phyloP scores from a whole-genome alignment of 37 sponge, comb jelly and placozoan genomes.

The Ianthella basta region DNA sequence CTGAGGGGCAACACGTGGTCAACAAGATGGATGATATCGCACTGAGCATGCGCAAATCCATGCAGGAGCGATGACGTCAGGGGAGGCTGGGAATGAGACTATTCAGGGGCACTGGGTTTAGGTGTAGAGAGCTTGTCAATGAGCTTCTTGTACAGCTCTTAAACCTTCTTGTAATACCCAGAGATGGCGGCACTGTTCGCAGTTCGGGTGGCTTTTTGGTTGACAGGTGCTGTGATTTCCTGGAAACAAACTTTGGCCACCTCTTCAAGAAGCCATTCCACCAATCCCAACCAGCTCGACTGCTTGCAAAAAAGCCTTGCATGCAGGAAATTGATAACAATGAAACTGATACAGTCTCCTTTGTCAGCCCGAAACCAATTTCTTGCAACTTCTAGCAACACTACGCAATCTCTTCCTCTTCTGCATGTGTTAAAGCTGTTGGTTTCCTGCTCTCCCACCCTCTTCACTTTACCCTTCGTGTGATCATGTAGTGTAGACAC shows the following conservation, averaged over 20 bases:
- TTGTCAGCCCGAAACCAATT: slow-evolving; percentile 42
- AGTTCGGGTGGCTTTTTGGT: neutral
- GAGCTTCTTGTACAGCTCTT: slow-evolving; percentile 1
- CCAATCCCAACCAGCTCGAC: slow-evolving; percentile 35
- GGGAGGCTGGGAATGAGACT: no score
- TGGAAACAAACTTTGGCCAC: slow-evolving; percentile 19
- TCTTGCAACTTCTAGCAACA: slow-evolving; percentile 40
- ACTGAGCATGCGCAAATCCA: no score
- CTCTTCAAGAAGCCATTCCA: slow-evolving; percentile 42
- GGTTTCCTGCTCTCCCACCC: slow-evolving; percentile 41
- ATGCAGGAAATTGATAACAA: slow-evolving; percentile 41
- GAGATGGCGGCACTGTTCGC: slow-evolving; percentile 11
- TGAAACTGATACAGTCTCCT: slow-evolving; percentile 19
- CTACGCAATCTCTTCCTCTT: slow-evolving; percentile 45
- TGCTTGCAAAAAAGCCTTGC: slow-evolving; percentile 27
- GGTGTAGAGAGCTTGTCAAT: no score
- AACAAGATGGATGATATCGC: no score
- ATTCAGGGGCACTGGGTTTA: no score
- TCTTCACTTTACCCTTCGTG: neutral
- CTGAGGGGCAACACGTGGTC: no score
- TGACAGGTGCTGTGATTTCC: slow-evolving; percentile 42
- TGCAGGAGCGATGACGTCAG: no score
- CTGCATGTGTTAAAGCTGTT: slow-evolving; percentile 18
- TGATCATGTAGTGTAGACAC: slow-evolving; percentile 45
- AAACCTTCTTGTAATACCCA: neutral